Percentiles rank a stretch among this genome's conserved stretches.
Conservation (phyloP, 1,140 invertebrate species). For the Dreissena rostriformis region DNA sequence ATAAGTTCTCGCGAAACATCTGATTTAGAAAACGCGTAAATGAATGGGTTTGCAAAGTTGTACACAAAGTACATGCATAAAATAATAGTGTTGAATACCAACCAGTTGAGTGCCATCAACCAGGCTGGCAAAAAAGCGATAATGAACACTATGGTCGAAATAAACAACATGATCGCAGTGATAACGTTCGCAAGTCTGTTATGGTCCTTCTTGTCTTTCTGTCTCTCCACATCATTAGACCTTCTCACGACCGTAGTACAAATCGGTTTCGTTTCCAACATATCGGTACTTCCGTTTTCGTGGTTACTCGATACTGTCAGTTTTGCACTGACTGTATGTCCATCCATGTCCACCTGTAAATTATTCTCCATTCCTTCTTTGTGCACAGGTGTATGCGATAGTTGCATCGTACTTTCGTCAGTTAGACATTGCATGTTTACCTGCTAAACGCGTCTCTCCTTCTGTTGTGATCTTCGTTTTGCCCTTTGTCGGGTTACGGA, state of each 20-base stretch:
- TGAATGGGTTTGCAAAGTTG: constrained; percentile 78
- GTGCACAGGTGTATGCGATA: constrained; percentile 16
- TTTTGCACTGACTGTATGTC: constrained; percentile 31
- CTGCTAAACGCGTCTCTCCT: constrained; percentile 12
- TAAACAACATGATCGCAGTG: constrained; percentile 78
- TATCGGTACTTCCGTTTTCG: constrained; percentile 19
- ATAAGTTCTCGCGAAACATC: constrained; percentile 75
- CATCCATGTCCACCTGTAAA: constrained; percentile 47
- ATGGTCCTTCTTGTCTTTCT: constrained; percentile 51
- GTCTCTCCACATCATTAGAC: not conserved
- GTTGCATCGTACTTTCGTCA: constrained; percentile 41
- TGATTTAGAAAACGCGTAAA: constrained; percentile 80
- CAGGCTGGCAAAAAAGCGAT: constrained; percentile 77
- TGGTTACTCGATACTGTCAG: not conserved
- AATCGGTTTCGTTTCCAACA: constrained; percentile 9
- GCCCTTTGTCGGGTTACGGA: constrained; percentile 68
- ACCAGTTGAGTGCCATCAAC: constrained; percentile 72
- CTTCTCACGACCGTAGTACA: constrained; percentile 11
- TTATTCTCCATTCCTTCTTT: constrained; percentile 8
- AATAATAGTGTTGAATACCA: constrained; percentile 69
- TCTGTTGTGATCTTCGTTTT: constrained; percentile 59
- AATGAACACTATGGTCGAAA: constrained; percentile 77
- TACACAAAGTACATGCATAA: constrained; percentile 80
- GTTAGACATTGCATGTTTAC: constrained; percentile 56
- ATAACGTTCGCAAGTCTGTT: constrained; percentile 71